phyloP scores from a whole-genome alignment of 2,797 vertebrate genomes.

The Pantherophis vulpinus region DNA sequence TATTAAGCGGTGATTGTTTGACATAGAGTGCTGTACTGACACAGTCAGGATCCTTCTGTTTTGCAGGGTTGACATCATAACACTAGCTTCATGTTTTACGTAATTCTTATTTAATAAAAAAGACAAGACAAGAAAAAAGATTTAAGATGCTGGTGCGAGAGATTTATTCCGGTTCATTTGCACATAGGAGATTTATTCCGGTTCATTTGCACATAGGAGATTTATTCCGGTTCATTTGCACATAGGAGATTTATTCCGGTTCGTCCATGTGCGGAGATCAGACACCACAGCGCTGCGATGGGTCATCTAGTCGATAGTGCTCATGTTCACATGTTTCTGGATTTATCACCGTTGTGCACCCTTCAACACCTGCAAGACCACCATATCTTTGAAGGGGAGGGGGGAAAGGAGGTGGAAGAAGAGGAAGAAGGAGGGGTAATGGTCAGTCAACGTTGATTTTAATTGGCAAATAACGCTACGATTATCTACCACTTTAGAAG shows the following conservation, averaged over 20 bases:
- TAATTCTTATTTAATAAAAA: background rate
- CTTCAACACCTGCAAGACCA: rapidly evolving
- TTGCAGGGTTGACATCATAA: too few species aligned
- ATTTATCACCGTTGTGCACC: background rate
- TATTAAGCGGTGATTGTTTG: too few species aligned
- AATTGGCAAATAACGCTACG: background rate
- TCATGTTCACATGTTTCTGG: background rate
- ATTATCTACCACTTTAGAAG: too few species aligned
- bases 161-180: background rate
- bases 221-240: background rate
- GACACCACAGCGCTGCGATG: background rate
- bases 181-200: background rate
- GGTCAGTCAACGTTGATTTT: background rate
- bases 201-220: background rate
- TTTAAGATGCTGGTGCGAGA: background rate
- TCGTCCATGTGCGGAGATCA: background rate
- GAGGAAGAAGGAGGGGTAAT: background rate
- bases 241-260: background rate
- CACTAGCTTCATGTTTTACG: too few species aligned
- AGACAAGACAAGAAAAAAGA: background rate
- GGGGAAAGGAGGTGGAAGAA: too few species aligned
- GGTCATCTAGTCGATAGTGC: background rate
- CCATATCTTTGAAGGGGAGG: background rate
- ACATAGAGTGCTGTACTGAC: too few species aligned
- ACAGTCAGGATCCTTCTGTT: too few species aligned